These are phyloP conservation scores for Xenopus laevis DNA, from an alignment of 2,113 vertebrate genomes.

Conservation along the genomic window DNA sequence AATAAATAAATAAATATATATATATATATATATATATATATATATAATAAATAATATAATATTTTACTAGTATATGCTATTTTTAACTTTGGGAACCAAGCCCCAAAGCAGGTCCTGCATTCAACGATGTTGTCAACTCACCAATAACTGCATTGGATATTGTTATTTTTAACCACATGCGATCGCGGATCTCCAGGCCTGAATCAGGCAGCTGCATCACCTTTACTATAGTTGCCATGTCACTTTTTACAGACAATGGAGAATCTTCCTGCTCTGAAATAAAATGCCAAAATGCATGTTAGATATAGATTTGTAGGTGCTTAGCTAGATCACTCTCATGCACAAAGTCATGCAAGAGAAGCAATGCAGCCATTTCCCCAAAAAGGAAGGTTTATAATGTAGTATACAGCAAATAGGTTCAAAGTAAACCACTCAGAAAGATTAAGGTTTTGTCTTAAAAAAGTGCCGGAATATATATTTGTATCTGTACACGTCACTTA, in stretches of 20 bases:
- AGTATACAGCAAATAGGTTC: background rate
- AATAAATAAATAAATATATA: too few relatives aligned
- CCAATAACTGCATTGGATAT: constrained; percentile 95
- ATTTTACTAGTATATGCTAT: too few relatives aligned
- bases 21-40: too few relatives aligned
- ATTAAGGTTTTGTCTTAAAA: too few relatives aligned
- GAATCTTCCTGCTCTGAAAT: constrained; percentile 85
- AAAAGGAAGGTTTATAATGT: background rate
- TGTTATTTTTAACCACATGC: constrained; percentile 98
- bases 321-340: background rate
- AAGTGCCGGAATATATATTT: too few relatives aligned
- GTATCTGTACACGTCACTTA: background rate
- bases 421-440: too few relatives aligned
- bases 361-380: background rate
- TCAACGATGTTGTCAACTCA: constrained; percentile 56
- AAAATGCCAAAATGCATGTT: constrained; percentile 38
- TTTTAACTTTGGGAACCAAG: too few relatives aligned
- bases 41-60: too few relatives aligned
- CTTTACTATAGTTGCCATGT: constrained; percentile 94
- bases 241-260: constrained; percentile 87
- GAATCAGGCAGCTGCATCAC: constrained; percentile 95
- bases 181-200: constrained; percentile 92
- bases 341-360: background rate
- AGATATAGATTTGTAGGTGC: background rate
- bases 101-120: background rate